Conservation (phyloP, 1,140 invertebrate species). For the Melipona quadrifasciata region DNA sequence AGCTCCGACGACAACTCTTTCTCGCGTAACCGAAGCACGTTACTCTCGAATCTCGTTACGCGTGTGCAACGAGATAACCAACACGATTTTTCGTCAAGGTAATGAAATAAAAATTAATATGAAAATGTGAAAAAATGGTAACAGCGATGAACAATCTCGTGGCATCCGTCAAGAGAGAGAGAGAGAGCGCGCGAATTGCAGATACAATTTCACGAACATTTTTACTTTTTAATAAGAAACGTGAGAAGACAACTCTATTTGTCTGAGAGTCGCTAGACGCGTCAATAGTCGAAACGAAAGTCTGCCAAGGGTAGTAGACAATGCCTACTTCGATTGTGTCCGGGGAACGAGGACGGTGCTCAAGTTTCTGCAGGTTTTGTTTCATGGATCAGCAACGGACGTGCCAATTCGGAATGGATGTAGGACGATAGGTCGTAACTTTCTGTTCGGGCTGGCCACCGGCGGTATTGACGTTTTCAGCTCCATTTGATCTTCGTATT, state of each 20-base stretch:
- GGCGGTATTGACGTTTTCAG: neutral
- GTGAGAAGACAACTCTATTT: neutral
- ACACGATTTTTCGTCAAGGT: no score
- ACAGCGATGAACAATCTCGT: no score
- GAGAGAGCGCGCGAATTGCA: no score
- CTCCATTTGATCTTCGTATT: neutral
- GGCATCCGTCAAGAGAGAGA: no score
- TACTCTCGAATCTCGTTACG: neutral
- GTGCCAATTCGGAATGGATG: constrained; percentile 23
- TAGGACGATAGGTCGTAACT: neutral
- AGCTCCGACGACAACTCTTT: neutral
- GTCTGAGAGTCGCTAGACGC: neutral
- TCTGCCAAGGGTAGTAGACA: neutral
- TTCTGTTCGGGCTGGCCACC: neutral
- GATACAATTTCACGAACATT: no score
- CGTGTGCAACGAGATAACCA: neutral
- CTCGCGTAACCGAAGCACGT: neutral
- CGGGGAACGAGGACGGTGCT: neutral
- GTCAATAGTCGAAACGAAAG: neutral
- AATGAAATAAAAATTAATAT: neutral
- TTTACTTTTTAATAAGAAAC: neutral
- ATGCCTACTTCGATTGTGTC: neutral
- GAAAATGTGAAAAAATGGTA: no score
- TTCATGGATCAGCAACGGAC: constrained; percentile 17
- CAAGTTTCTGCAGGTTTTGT: constrained; percentile 10